phyloP scores from a whole-genome alignment of 2,888 invertebrate species.

The Tachina fera region DNA sequence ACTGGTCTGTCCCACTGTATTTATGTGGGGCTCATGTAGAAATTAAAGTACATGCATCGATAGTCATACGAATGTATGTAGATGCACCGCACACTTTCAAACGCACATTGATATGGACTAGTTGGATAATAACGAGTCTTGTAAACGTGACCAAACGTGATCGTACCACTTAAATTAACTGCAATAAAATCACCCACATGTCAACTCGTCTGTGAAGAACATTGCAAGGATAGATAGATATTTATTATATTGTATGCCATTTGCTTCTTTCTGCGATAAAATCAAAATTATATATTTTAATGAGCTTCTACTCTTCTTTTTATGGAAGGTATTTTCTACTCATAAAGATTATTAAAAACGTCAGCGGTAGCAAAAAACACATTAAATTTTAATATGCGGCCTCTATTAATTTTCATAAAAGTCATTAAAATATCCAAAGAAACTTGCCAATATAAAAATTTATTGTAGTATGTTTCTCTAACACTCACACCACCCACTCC shows the following conservation, averaged over 20 bases:
- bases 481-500: neutral
- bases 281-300: slow-evolving; percentile 54
- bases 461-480: neutral
- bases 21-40: neutral
- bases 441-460: neutral
- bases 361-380: slow-evolving; percentile 10
- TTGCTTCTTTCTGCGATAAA: slow-evolving; percentile 14
- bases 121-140: neutral
- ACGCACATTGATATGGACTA: too few species aligned
- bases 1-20: neutral
- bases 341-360: slow-evolving; percentile 4
- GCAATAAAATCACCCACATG: neutral
- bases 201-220: neutral
- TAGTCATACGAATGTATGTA: neutral
- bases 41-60: slow-evolving; percentile 13
- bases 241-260: slow-evolving; percentile 13
- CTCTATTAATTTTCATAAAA: slow-evolving; percentile 49
- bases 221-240: slow-evolving; percentile 25
- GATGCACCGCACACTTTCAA: too few species aligned
- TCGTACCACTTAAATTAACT: neutral
- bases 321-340: slow-evolving; percentile 27
- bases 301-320: slow-evolving; percentile 55
- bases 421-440: slow-evolving; percentile 10
- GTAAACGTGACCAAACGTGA: slow-evolving; percentile 39
- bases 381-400: slow-evolving; percentile 57